These are phyloP conservation scores for Agapostemon virescens DNA, from an alignment of 2,888 invertebrate species.

Conservation along the genomic window DNA sequence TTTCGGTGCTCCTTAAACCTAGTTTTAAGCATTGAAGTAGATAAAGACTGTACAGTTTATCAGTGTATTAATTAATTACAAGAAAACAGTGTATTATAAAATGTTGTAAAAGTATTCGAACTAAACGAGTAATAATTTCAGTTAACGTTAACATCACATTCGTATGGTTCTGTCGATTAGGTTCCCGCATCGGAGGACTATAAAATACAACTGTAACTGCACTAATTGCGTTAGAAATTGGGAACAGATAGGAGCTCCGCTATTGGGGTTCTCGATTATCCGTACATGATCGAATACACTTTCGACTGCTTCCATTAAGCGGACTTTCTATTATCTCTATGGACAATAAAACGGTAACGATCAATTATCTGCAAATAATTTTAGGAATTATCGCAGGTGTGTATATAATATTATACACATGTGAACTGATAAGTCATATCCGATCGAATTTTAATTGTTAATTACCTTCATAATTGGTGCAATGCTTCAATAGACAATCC, in stretches of 20 bases:
- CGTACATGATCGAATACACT: conserved; percentile 20
- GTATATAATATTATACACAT: conserved; percentile 19
- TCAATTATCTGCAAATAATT: conserved; percentile 45
- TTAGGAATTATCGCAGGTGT: conserved; percentile 33
- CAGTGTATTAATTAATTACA: background rate
- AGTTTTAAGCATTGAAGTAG: too few relatives aligned
- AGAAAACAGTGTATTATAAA: background rate
- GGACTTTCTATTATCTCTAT: conserved; percentile 31
- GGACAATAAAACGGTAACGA: conserved; percentile 33
- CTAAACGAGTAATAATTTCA: background rate
- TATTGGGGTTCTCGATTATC: background rate
- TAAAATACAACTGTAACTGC: background rate
- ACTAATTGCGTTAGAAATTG: conserved; percentile 6
- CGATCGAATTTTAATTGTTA: conserved; percentile 38
- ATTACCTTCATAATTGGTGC: conserved; percentile 35
- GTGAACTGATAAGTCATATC: conserved; percentile 35
- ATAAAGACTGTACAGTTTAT: background rate
- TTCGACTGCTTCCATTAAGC: conserved; percentile 38
- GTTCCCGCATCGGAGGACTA: background rate
- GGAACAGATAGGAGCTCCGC: background rate
- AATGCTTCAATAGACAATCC: conserved; percentile 10
- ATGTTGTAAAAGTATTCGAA: background rate
- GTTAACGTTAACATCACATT: background rate
- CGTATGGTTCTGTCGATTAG: background rate
- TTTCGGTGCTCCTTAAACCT: too few relatives aligned